Base-by-base conservation (phyloP, 1,140 invertebrate species). In the Phortica variegata region DNA sequence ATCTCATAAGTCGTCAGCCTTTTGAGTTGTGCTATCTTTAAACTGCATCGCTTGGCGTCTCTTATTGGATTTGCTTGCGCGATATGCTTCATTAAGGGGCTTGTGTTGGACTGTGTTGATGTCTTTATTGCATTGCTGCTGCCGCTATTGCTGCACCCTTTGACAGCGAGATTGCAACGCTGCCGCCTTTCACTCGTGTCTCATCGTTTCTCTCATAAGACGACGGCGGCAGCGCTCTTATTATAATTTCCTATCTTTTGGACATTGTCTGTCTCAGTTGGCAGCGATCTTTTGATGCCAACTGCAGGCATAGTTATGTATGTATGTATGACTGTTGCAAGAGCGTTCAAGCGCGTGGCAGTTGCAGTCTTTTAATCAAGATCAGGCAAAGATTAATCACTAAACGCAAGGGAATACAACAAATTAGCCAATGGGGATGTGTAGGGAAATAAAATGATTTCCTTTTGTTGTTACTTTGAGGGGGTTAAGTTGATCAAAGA, bases 231-330 rank as follows among this genome's bases (percentile, higher is more conserved):
- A n/a, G n/a, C n/a, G n/a, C 65, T 65, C 60, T 40, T 31, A 54
- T 54, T 53, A 49, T 54, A 46, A 56, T 62, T 58, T 55, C 49
- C 31, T 57, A 53, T 65, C 58, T 56, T 65, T 65, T 65, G 60
- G 60, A 50, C 39, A 51, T 49, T 55, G 19, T 43, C 46, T 39
- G 34, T 45, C 23, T 43, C 44, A 26, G 38, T n/a, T n/a, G n/a
- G n/a, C n/a, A n/a, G n/a, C n/a, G 56, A 60, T 66, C 61, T 61
- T 50, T 41, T 49, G 37, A 43, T 51, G 50, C 55, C 62, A 66
- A 68, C 62, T 66, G 68, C 54, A 66, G 48, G 62, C 53, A 60
- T 41, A 59, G 62, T 54, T 66, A 56, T 23, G 63, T 68, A 60
- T 62, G 56, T 68, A 66, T 66, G 68, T 68, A 68, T 66, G 62